Conservation (phyloP, 2,113 vertebrate genomes). For the Tonatia bakeri region DNA sequence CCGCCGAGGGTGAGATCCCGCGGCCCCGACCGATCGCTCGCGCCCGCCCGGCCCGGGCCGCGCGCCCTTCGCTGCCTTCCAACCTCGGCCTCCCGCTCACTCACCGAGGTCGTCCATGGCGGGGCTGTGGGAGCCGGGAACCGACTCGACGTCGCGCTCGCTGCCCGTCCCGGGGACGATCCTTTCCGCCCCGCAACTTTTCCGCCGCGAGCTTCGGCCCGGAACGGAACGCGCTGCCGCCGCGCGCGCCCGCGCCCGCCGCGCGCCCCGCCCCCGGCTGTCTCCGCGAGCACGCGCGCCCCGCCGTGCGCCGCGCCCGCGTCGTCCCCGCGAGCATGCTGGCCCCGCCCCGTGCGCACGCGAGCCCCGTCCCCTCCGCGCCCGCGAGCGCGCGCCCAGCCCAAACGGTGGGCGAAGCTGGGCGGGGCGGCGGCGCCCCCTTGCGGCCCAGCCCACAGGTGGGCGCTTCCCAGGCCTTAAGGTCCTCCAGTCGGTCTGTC, state of each 20-base stretch:
- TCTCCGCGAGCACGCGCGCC: not conserved
- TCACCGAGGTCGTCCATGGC: constrained; percentile 80
- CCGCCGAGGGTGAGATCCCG: not conserved
- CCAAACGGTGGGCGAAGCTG: rapidly evolving
- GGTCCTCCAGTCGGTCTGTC: not conserved
- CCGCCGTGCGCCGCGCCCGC: constrained; percentile 27
- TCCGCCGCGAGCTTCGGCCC: constrained; percentile 37
- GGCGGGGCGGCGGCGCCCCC: constrained; percentile 17
- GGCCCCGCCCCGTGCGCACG: not conserved
- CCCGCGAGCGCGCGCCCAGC: not conserved
- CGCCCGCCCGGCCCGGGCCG: not conserved
- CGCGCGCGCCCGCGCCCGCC: constrained; percentile 6
- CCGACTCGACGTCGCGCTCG: constrained; percentile 24
- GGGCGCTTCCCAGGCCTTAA: not conserved
- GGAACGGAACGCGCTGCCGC: constrained; percentile 51
- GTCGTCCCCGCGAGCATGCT: not conserved
- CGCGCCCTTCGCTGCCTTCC: not conserved
- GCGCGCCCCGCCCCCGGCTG: not conserved
- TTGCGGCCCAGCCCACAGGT: not conserved
- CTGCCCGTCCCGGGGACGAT: constrained; percentile 55
- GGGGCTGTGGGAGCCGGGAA: not conserved
- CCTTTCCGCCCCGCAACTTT: constrained; percentile 61
- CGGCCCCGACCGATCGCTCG: not conserved
- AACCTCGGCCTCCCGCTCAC: constrained; percentile 29
- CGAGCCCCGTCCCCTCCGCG: not conserved